A percentile compares a stretch with the other conserved stretches of the same genome.
phyloP scores from a whole-genome alignment of 2,797 vertebrate genomes.

The Lindbergichthys nudifrons region DNA sequence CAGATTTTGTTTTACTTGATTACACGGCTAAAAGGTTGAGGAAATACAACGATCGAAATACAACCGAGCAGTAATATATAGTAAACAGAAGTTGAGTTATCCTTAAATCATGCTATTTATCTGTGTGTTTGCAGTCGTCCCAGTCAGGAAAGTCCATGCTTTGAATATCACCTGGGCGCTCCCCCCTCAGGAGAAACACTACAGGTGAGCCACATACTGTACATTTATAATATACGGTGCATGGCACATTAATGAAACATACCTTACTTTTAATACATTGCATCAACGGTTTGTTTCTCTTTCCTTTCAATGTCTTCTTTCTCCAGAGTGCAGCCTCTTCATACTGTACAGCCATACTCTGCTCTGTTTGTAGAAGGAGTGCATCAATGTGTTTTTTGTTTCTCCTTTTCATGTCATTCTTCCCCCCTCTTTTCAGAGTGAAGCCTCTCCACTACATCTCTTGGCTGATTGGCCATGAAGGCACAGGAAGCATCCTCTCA shows the following conservation, averaged over 20 bases:
- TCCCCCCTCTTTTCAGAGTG: constrained; percentile 83
- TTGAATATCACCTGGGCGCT: constrained; percentile 96
- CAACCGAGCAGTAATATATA: neutral
- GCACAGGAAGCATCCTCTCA: constrained; percentile 96
- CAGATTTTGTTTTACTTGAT: constrained; percentile 3
- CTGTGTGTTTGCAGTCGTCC: constrained; percentile 86
- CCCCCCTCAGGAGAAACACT: constrained; percentile 92
- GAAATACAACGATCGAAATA: neutral
- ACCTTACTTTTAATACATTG: constrained; percentile 20
- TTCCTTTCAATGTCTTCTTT: constrained; percentile 7
- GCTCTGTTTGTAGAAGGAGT: constrained; percentile 54
- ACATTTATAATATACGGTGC: neutral
- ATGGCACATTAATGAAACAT: neutral
- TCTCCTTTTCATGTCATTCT: constrained; percentile 43
- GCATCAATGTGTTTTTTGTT: constrained; percentile 54
- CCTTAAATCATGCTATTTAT: neutral
- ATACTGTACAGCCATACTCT: constrained; percentile 34
- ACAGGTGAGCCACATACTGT: constrained; percentile 84
- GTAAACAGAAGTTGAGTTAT: neutral
- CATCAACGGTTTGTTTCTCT: constrained; percentile 33
- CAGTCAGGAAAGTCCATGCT: constrained; percentile 93
- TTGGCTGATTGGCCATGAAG: constrained; percentile 98
- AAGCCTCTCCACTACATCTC: constrained; percentile 98
- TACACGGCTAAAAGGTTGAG: neutral
- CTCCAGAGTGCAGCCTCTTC: constrained; percentile 35